Percentiles rank a stretch among this genome's conserved stretches.
These are phyloP conservation scores for Epinotia nisella DNA, from an alignment of 2,888 invertebrate genomes.

Conservation along the genomic window DNA sequence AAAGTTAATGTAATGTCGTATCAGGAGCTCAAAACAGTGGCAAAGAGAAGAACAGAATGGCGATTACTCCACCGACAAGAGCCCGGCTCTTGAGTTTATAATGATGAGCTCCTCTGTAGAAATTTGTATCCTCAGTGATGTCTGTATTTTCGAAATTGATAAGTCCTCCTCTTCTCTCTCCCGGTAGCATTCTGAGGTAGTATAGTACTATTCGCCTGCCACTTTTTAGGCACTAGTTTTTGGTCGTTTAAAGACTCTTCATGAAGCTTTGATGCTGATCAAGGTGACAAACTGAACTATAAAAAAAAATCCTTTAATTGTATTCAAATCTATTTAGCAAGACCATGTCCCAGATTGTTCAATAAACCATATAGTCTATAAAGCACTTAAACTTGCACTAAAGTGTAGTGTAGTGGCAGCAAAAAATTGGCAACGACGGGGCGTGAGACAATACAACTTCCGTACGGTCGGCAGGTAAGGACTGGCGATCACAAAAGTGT, in stretches of 20 bases:
- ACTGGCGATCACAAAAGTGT: slow-evolving; percentile 55
- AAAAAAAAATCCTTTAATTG: not conserved
- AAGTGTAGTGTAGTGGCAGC: slow-evolving; percentile 26
- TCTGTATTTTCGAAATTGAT: too few relatives aligned
- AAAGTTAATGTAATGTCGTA: too few relatives aligned
- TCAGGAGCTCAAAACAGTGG: too few relatives aligned
- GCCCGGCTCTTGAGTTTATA: too few relatives aligned
- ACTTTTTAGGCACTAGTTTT: too few relatives aligned
- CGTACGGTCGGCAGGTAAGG: slow-evolving; percentile 71
- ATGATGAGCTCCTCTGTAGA: too few relatives aligned
- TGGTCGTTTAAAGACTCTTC: not conserved
- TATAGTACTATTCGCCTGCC: too few relatives aligned
- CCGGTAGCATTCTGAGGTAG: too few relatives aligned
- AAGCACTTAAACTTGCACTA: slow-evolving; percentile 33
- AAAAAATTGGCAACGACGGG: slow-evolving; percentile 49
- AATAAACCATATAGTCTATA: slow-evolving; percentile 16
- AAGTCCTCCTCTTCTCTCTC: too few relatives aligned
- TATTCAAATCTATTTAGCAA: not conserved
- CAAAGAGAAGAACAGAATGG: too few relatives aligned
- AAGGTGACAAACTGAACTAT: not conserved
- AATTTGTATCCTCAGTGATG: too few relatives aligned
- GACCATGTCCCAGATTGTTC: not conserved
- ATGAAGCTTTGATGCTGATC: not conserved
- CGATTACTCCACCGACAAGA: too few relatives aligned
- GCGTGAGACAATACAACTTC: slow-evolving; percentile 81